Evolutionary conservation across 2,113 vertebrate species (phyloP).

Genomic region (Anoplopoma fimbria): DNA sequence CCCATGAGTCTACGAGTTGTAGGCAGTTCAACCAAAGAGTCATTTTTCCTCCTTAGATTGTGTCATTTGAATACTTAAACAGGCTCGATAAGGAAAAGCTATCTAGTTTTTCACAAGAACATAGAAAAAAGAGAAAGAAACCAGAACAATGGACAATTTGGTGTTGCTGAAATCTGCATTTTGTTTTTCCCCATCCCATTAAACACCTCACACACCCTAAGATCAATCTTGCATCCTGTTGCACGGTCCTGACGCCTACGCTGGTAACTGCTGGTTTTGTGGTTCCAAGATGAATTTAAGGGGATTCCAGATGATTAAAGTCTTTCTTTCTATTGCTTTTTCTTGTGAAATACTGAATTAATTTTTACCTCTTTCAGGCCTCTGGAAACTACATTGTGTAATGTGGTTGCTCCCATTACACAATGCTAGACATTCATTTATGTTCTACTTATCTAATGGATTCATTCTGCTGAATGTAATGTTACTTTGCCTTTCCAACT

Average conservation of each 20-base stretch:
- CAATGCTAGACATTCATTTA: not conserved
- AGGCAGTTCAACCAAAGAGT: not conserved
- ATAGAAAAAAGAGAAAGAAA: not conserved
- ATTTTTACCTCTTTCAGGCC: not conserved
- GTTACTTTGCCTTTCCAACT: not conserved
- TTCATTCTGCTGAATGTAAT: not conserved
- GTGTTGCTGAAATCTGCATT: not conserved
- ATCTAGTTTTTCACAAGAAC: conserved; percentile 10
- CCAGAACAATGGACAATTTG: not conserved
- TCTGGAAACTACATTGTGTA: not conserved
- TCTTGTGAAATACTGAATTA: conserved; percentile 19
- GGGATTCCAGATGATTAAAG: not conserved
- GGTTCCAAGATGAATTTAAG: conserved; percentile 44
- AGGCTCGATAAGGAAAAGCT: not conserved
- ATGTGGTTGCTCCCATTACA: not conserved
- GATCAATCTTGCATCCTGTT: not conserved
- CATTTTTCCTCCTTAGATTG: not conserved
- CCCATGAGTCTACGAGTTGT: not conserved
- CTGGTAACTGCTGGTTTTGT: conserved; percentile 16
- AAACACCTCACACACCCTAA: conserved; percentile 5
- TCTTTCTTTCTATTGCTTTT: not conserved
- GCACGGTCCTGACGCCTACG: not conserved
- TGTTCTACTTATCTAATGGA: not conserved
- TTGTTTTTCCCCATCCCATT: conserved; percentile 8
- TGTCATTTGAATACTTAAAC: not conserved